Evolutionary conservation across 2,888 invertebrate species (phyloP).

Genomic region (Gastrophysa polygoni): DNA sequence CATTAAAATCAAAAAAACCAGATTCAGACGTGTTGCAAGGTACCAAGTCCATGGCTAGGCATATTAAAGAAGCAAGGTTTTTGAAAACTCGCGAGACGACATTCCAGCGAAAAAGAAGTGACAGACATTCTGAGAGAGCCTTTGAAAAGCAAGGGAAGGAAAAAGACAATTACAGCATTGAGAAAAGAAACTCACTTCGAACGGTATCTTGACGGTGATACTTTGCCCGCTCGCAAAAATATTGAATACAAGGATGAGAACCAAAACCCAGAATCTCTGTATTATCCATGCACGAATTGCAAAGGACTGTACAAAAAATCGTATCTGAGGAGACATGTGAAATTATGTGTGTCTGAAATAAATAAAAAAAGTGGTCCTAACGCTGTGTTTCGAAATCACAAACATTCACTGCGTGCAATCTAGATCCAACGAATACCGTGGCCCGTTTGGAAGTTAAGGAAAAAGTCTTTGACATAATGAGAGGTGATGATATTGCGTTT

Average conservation of each 20-base stretch:
- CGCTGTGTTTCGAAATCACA: conserved; percentile 21
- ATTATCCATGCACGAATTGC: conserved; percentile 10
- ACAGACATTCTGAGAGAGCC: conserved; percentile 22
- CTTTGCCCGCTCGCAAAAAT: conserved; percentile 6
- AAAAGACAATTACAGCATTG: conserved; percentile 14
- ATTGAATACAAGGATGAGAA: neutral
- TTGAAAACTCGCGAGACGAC: conserved; percentile 15
- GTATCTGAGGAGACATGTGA: neutral
- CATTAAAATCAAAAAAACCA: neutral
- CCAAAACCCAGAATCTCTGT: neutral
- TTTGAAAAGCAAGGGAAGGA: conserved; percentile 24
- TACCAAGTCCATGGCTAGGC: neutral
- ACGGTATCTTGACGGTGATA: conserved; percentile 20
- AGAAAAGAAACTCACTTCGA: conserved; percentile 29
- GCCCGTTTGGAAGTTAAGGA: conserved; percentile 35
- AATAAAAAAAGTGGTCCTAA: neutral
- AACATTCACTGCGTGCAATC: conserved; percentile 30
- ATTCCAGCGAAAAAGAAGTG: conserved; percentile 24
- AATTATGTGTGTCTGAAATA: neutral
- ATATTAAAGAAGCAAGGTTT: neutral
- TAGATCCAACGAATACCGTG: conserved; percentile 32
- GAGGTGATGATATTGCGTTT: conserved; percentile 34
- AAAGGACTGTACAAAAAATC: neutral
- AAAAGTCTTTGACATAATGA: conserved; percentile 38
- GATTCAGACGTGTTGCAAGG: neutral